Conservation (phyloP, 2,888 invertebrate genomes). For the Lissocephala sabroskyi region DNA sequence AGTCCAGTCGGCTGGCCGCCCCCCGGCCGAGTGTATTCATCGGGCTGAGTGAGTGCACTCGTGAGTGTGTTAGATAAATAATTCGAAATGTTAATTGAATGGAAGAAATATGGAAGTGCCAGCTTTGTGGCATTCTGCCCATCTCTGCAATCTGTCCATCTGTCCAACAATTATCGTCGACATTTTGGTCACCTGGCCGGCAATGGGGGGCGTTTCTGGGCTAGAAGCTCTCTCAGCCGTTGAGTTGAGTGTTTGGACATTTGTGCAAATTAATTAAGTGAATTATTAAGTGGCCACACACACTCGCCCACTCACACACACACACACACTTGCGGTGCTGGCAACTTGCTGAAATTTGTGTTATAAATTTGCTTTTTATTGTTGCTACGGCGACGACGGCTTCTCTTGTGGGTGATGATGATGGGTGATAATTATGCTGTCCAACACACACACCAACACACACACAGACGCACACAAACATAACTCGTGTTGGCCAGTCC, state of each 20-base stretch:
- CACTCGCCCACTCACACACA: slow-evolving; percentile 9
- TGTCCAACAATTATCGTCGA: no score
- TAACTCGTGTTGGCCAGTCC: slow-evolving; percentile 17
- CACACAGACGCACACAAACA: slow-evolving; percentile 1
- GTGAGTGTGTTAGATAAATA: slow-evolving; percentile 51
- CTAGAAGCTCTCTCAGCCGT: slow-evolving; percentile 29
- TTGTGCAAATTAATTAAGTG: slow-evolving; percentile 60
- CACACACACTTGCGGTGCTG: not conserved
- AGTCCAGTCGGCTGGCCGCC: no score
- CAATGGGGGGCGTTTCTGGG: no score
- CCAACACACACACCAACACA: no score
- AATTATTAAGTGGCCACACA: slow-evolving; percentile 50
- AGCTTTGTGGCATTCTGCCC: no score
- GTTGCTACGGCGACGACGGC: not conserved
- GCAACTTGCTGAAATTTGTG: no score
- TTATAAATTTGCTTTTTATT: no score
- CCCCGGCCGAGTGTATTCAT: slow-evolving; percentile 3
- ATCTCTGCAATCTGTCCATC: no score
- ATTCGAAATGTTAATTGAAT: slow-evolving; percentile 62
- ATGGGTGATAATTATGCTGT: no score
- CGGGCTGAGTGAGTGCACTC: slow-evolving; percentile 5
- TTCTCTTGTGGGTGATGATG: not conserved
- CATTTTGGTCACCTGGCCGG: no score
- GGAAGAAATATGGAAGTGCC: slow-evolving; percentile 31
- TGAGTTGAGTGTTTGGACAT: slow-evolving; percentile 12